These are phyloP conservation scores for Sorex araneus DNA, from an alignment of 2,113 vertebrate species.

Conservation along the genomic window DNA sequence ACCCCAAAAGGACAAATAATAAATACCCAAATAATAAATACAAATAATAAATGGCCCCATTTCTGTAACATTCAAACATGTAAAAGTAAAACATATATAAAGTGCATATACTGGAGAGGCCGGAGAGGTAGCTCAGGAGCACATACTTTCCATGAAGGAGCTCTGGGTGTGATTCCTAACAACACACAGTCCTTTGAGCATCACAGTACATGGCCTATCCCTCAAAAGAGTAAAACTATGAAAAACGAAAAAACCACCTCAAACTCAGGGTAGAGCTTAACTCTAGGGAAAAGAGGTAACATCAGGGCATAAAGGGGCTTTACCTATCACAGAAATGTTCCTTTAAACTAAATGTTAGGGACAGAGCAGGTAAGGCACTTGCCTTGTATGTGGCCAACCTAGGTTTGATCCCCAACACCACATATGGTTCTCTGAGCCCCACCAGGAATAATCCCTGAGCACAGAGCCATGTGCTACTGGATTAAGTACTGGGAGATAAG, in stretches of 20 bases:
- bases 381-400: too few species aligned
- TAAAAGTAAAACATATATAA: slow-evolving; percentile 20
- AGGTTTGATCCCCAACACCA: too few species aligned
- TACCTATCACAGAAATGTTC: background rate
- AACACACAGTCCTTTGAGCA: too few species aligned
- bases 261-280: slow-evolving; percentile 33
- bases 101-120: background rate
- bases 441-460: too few species aligned
- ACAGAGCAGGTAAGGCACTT: background rate
- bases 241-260: background rate
- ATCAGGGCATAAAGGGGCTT: background rate
- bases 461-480: too few species aligned
- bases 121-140: background rate
- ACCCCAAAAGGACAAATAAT: slow-evolving; percentile 32
- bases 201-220: too few species aligned
- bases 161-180: too few species aligned
- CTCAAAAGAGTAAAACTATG: background rate
- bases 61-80: slow-evolving; percentile 1
- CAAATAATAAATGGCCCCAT: slow-evolving; percentile 41
- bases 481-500: too few species aligned
- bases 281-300: background rate
- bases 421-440: too few species aligned
- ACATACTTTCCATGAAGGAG: too few species aligned
- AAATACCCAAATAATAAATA: background rate
- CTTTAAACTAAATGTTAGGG: slow-evolving; percentile 17